A percentile compares a stretch with the other conserved stretches of the same genome.
These are phyloP conservation scores for Halichondria panicea DNA, from an alignment of 37 sponge, comb jelly and placozoan genomes.

Conservation along the genomic window DNA sequence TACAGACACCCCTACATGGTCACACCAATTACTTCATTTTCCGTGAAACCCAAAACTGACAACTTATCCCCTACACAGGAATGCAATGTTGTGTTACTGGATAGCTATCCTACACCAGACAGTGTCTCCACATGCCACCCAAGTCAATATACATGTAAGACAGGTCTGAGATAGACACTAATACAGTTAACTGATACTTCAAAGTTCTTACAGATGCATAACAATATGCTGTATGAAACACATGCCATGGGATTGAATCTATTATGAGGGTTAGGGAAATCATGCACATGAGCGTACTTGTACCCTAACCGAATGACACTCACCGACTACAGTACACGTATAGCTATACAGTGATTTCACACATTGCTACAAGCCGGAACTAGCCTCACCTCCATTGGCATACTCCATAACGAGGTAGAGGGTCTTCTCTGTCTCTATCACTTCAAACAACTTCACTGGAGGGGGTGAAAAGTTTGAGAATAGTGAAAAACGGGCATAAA, in stretches of 20 bases:
- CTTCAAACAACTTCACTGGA: conserved; percentile 95
- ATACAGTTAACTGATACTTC: no score
- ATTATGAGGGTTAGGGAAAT: not conserved
- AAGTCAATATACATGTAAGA: no score
- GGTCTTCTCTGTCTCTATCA: conserved; percentile 98
- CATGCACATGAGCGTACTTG: not conserved
- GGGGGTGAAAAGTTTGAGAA: not conserved
- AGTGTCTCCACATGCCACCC: no score
- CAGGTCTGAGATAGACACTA: no score
- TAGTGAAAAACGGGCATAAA: not conserved
- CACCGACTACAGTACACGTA: not conserved
- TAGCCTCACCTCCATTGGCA: conserved; percentile 89
- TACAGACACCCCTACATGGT: no score
- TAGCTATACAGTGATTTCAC: no score
- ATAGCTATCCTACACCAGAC: no score
- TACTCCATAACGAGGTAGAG: conserved; percentile 98
- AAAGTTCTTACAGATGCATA: not conserved
- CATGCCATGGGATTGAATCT: conserved; percentile 8
- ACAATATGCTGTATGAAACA: not conserved
- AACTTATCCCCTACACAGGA: no score
- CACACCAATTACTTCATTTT: no score
- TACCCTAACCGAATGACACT: not conserved
- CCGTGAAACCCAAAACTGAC: no score
- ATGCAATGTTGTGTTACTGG: no score
- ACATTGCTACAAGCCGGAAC: not conserved